These are phyloP conservation scores for Orthosia cruda DNA, from an alignment of 2,888 invertebrate species.

Conservation along the genomic window DNA sequence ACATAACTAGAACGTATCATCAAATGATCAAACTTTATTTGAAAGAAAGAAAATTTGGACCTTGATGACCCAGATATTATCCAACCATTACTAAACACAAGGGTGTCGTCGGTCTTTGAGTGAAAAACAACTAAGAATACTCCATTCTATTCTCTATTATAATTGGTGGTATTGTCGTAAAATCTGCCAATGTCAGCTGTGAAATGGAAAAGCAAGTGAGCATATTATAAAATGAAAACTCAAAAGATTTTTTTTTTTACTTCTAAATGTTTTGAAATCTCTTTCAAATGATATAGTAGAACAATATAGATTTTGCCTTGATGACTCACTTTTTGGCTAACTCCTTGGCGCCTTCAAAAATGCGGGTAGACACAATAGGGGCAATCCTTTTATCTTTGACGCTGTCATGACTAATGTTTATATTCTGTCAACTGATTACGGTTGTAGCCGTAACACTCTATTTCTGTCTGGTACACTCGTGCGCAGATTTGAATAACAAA, in stretches of 20 bases:
- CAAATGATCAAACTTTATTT: not conserved
- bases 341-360: not conserved
- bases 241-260: too few species aligned
- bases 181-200: too few species aligned
- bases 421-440: conserved; percentile 40
- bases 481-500: conserved; percentile 35
- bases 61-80: not conserved
- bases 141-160: too few species aligned
- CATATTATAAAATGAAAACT: too few species aligned
- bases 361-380: conserved; percentile 12
- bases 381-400: conserved; percentile 11
- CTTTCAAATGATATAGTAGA: too few species aligned
- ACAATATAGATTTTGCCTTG: too few species aligned
- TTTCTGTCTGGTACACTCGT: conserved; percentile 36
- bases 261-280: too few species aligned
- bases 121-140: too few species aligned
- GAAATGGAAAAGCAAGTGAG: too few species aligned
- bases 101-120: not conserved
- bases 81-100: not conserved
- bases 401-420: conserved; percentile 41
- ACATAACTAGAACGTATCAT: not conserved
- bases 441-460: conserved; percentile 38
- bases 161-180: too few species aligned
- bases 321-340: conserved; percentile 5
- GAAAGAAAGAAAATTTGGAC: not conserved